Conservation (phyloP, 2,888 invertebrate genomes). For the Eristalis intricaria region DNA sequence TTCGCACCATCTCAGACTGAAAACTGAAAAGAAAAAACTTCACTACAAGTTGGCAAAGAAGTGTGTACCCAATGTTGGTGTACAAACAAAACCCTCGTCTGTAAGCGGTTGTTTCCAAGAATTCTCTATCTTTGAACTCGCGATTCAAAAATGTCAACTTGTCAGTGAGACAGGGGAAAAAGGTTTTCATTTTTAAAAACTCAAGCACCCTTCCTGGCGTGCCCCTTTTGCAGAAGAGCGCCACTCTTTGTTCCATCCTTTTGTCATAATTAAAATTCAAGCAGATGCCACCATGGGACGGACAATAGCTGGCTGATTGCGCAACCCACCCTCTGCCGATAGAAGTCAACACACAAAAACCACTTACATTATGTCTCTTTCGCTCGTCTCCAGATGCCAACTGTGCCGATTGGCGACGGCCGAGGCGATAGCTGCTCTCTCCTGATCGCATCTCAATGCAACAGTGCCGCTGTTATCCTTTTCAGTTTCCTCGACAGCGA, state of each 20-base stretch:
- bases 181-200: background rate
- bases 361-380: slow-evolving; percentile 69
- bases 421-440: background rate
- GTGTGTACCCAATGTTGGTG: background rate
- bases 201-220: background rate
- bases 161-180: background rate
- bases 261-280: slow-evolving; percentile 39
- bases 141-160: background rate
- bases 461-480: slow-evolving; percentile 46
- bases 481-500: slow-evolving; percentile 12
- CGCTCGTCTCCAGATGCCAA: slow-evolving; percentile 70
- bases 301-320: slow-evolving; percentile 16
- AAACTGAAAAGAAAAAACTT: background rate
- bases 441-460: slow-evolving; percentile 33
- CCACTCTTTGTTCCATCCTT: background rate
- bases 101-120: background rate
- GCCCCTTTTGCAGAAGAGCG: background rate
- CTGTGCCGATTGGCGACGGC: slow-evolving; percentile 62
- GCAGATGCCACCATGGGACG: slow-evolving; percentile 39
- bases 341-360: slow-evolving; percentile 19
- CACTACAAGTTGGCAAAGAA: background rate
- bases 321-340: slow-evolving; percentile 13
- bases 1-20: background rate
- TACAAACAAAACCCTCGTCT: background rate
- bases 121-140: background rate